Evolutionary conservation across 2,113 vertebrate species (phyloP), one percentile per base, ranked within the genome.

Genomic region (Erinaceus europaeus): DNA sequence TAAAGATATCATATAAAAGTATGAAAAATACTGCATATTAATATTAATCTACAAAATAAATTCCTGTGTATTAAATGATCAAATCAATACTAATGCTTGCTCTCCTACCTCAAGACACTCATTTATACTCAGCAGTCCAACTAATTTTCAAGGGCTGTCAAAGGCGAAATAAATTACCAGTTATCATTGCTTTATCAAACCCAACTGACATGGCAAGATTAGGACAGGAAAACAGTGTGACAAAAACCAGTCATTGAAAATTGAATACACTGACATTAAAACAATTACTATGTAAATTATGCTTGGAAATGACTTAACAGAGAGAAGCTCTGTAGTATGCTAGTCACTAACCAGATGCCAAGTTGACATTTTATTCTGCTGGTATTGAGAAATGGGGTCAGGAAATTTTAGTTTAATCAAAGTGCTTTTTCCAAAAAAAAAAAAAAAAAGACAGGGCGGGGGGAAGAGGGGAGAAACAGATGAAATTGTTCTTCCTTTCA

Each of bases 231-330:
- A 93, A 74, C 27, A 4, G 55, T 91, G 90, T 94, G 95, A 94
- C 93, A 93, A 91, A 94, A 95, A 84, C 92, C 91, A 95, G 86
- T 88, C 90, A 88, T 52, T 95, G 89, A 95, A 97, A 96, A 97
- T 92, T 90, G 91, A 96, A 94, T 95, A 92, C 34, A 85, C 93
- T 96, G 95, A 96, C 95, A 83, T 89, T 95, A 94, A 95, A 92
- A 95, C 94, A 96, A 97, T 97, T 97, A 94, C 93, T 95, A 95
- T 97, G 97, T 96, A 96, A 97, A 97, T 97, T 85, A 91, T 86
- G 20, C 91, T 91, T 85, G 84, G 76, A 94, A 94, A 94, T 87
- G 44, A 94, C 95, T 96, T 95, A 68, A n/a, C 68, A 80, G 40
- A 90, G 85, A 78, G 95, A 92, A 68, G 92, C 74, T 84, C 53